Evolutionary conservation across 2,113 vertebrate species (phyloP).

Genomic region (Carettochelys insculpta): DNA sequence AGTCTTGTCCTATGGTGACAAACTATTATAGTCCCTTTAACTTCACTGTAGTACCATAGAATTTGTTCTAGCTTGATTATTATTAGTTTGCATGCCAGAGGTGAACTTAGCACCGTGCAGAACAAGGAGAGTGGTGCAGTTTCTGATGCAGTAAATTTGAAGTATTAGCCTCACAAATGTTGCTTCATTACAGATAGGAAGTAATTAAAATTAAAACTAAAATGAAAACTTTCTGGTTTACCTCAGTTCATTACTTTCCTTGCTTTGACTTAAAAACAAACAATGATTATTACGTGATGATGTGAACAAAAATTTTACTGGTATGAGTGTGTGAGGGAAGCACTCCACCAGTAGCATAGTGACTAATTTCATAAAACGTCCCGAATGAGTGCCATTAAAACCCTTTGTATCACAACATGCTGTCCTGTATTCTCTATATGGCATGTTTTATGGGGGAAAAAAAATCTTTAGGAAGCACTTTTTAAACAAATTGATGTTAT

Average conservation of each 20-base stretch:
- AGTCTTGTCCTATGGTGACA: background rate
- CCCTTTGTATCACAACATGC: background rate
- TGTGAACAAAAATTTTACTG: background rate
- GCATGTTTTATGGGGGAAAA: background rate
- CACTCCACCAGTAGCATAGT: constrained; percentile 10
- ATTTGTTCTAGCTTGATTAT: background rate
- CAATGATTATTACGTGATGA: background rate
- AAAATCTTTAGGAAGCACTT: background rate
- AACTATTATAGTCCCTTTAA: background rate
- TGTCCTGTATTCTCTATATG: background rate
- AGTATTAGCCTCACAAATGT: background rate
- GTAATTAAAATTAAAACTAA: background rate
- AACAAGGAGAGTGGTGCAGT: background rate
- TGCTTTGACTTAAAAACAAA: constrained; percentile 7
- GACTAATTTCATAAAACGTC: background rate
- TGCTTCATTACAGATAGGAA: background rate
- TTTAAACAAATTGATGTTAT: background rate
- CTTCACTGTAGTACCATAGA: background rate
- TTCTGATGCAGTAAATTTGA: background rate
- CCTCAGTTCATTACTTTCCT: background rate
- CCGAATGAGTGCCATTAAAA: background rate
- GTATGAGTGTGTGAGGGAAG: constrained; percentile 24
- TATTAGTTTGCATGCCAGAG: background rate
- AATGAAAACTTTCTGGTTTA: background rate
- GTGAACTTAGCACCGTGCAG: background rate